A percentile compares a stretch with the other conserved stretches of the same genome.
Evolutionary conservation across 1,140 invertebrate genomes (phyloP).

Genomic region (Meloidogyne chitwoodi): DNA sequence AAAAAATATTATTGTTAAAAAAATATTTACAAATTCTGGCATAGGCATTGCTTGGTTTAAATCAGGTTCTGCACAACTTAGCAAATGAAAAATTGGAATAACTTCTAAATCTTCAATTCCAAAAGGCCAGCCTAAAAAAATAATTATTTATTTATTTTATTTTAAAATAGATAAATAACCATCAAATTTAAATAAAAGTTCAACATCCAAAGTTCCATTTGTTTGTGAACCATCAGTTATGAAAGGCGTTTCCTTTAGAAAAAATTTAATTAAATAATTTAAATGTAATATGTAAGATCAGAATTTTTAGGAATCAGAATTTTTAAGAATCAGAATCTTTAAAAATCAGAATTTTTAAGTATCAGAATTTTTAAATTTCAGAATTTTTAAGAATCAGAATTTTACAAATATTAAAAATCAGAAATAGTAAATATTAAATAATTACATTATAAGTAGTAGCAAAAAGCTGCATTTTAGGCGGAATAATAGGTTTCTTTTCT

Average conservation of each 20-base stretch:
- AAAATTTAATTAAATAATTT: not conserved
- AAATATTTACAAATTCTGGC: constrained; percentile 46
- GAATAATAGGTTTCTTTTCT: not conserved
- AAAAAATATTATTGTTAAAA: not conserved
- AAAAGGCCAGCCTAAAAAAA: constrained; percentile 44
- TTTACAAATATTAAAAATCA: not conserved
- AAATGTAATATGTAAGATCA: not conserved
- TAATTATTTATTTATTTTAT: not conserved
- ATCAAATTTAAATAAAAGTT: constrained; percentile 9
- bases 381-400: not conserved
- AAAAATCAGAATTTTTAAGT: not conserved
- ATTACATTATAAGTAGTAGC: constrained; percentile 3
- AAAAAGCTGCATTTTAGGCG: constrained; percentile 6
- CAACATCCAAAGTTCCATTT: constrained; percentile 33
- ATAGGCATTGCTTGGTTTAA: constrained; percentile 38
- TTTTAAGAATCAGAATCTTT: not conserved
- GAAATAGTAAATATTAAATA: not conserved
- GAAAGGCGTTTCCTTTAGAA: constrained; percentile 22
- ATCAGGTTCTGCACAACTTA: constrained; percentile 45
- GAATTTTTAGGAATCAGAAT: not conserved
- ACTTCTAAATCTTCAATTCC: constrained; percentile 35
- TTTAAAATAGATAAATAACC: constrained; percentile 7
- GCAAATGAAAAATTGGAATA: constrained; percentile 47
- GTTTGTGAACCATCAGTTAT: constrained; percentile 17
- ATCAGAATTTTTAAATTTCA: not conserved